Conservation (phyloP, 1,140 invertebrate genomes). For the Drosophila eugracilis region DNA sequence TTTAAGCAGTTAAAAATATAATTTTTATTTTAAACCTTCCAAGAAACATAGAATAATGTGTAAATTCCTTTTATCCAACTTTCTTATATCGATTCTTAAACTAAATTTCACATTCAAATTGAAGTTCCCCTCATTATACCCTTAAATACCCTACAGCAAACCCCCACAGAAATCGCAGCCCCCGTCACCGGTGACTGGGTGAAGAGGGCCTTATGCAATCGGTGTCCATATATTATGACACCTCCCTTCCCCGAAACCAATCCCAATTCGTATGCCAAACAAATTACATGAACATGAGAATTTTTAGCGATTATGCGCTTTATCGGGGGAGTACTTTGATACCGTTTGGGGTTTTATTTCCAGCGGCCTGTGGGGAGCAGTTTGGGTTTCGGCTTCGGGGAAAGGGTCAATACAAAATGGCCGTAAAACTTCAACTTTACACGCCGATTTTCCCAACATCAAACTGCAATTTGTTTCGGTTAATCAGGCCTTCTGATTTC, state of each 20-base stretch:
- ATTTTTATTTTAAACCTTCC: no score
- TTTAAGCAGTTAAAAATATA: no score
- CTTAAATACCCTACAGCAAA: background rate
- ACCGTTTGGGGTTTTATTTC: constrained; percentile 13
- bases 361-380: constrained; percentile 23
- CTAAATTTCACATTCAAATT: background rate
- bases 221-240: constrained; percentile 52
- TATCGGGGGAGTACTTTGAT: constrained; percentile 38
- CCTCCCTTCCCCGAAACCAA: constrained; percentile 20
- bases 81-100: no score
- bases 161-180: background rate
- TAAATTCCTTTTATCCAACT: no score
- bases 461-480: constrained; percentile 9
- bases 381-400: constrained; percentile 7
- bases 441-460: background rate
- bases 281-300: constrained; percentile 53
- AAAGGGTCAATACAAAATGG: constrained; percentile 16
- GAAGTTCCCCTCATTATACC: background rate
- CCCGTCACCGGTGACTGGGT: constrained; percentile 23
- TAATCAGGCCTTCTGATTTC: background rate
- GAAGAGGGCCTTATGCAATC: constrained; percentile 45
- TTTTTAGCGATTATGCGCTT: constrained; percentile 50
- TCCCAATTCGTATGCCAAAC: constrained; percentile 42
- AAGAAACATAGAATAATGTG: no score
- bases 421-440: constrained; percentile 5